A percentile compares a stretch with the other conserved stretches of the same genome.
These are phyloP conservation scores for Pristis pectinata DNA, from an alignment of 2,797 vertebrate genomes.

Conservation along the genomic window DNA sequence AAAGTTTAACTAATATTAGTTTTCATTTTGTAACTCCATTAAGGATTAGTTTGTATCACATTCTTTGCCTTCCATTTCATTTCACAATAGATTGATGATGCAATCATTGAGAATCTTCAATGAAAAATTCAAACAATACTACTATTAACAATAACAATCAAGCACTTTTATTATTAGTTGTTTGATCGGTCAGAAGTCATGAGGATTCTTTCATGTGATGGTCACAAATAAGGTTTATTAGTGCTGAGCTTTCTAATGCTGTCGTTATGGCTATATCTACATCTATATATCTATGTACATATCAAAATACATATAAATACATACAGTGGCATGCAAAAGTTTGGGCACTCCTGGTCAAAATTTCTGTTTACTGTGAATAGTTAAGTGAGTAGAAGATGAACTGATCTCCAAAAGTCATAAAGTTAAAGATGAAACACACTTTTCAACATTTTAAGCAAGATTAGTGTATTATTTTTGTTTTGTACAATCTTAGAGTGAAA, in stretches of 20 bases:
- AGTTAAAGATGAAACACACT: too few relatives aligned
- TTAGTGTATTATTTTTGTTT: too few relatives aligned
- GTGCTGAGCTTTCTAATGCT: not conserved
- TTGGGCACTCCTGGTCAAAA: too few relatives aligned
- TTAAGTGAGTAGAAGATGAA: too few relatives aligned
- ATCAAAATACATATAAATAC: too few relatives aligned
- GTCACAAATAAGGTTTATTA: not conserved
- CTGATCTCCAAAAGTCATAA: too few relatives aligned
- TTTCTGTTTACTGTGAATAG: too few relatives aligned
- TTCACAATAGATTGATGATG: constrained; percentile 15
- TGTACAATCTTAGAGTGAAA: too few relatives aligned
- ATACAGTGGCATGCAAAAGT: too few relatives aligned
- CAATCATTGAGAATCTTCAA: not conserved
- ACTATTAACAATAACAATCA: not conserved
- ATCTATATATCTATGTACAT: too few relatives aligned
- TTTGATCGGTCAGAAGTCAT: not conserved
- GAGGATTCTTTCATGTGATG: not conserved
- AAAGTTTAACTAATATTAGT: not conserved
- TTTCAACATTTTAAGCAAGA: too few relatives aligned
- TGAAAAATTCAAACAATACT: not conserved
- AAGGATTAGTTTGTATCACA: not conserved
- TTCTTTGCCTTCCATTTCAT: not conserved
- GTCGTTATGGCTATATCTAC: too few relatives aligned
- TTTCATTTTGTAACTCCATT: not conserved
- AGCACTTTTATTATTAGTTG: not conserved